Evolutionary conservation across 1,140 invertebrate genomes (phyloP), one percentile per base, ranked within the genome.

Genomic region (Campoletis sonorensis): DNA sequence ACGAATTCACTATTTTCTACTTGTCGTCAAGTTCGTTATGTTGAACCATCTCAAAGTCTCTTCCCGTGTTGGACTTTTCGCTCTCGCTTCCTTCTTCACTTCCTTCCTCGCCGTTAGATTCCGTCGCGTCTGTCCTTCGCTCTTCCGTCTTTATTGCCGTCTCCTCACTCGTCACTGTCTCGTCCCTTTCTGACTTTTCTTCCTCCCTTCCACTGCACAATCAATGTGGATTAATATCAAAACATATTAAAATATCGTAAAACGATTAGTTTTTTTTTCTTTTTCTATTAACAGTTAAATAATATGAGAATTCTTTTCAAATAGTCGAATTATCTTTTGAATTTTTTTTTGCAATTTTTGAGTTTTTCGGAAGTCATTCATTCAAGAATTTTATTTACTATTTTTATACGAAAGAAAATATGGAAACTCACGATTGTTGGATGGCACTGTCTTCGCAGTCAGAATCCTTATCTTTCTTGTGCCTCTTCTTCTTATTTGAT

Each of bases 401-500:
- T 45, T 45, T 45, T 45, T 45, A 0, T 30, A 58, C 13, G 49
- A 40, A 40, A 79, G 23, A 70, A 71, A 68, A 80, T 18, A 13
- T n/a, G 18, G 30, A 54, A 70, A 87, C 88, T 89, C 84, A 91
- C 90, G 83, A 82, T 45, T 87, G 84, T 80, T 79, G 83, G 58
- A 84, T 79, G 30, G 82, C 70, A 54, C 85, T 81, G 76, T 93
- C 93, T 87, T 96, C 95, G 18, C 94, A 94, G 87, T 96, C 95
- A 1, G 95, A 95, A 84, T 95, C 94, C 85, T 96, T 96, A 21
- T 96, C 95, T 90, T 95, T 95, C 91, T 96, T 96, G 70, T 86
- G 86, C 92, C 96, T 96, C 83, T 96, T 95, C 88, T 96, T 96
- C 90, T 96, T 96, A 85, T 94, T 94, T 81, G 92, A 92, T 86